phyloP scores from a whole-genome alignment of 2,888 invertebrate species.

The Micoletzkya japonica region DNA sequence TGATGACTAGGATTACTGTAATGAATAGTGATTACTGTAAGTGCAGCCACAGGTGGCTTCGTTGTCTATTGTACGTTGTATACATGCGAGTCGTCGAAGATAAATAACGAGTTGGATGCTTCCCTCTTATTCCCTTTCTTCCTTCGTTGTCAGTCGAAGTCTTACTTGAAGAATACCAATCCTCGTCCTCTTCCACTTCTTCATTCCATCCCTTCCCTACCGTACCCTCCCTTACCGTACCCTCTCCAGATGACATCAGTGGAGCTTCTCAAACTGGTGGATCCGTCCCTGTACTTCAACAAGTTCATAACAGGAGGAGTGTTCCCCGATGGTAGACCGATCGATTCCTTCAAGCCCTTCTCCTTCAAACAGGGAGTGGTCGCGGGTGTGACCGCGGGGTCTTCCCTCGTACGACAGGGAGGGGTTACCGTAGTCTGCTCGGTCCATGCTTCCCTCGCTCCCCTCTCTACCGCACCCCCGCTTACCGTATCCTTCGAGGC shows the following conservation, averaged over 20 bases:
- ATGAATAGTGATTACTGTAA: too few relatives aligned
- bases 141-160: too few relatives aligned
- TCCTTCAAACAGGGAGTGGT: slow-evolving; percentile 28
- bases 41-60: too few relatives aligned
- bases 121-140: too few relatives aligned
- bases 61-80: too few relatives aligned
- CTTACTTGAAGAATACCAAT: too few relatives aligned
- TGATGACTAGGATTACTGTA: too few relatives aligned
- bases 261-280: slow-evolving; percentile 27
- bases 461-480: slow-evolving; percentile 6
- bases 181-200: too few relatives aligned
- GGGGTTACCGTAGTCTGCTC: slow-evolving; percentile 26
- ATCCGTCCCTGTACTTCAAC: slow-evolving; percentile 26
- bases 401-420: slow-evolving; percentile 27
- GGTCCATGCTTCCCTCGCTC: slow-evolving; percentile 14
- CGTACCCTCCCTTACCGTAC: too few relatives aligned
- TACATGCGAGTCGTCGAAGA: too few relatives aligned
- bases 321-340: slow-evolving; percentile 26
- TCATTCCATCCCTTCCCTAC: too few relatives aligned
- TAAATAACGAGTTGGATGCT: too few relatives aligned
- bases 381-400: slow-evolving; percentile 14
- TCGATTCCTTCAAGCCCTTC: slow-evolving; percentile 26
- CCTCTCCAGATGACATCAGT: slow-evolving; percentile 23
- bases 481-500: slow-evolving; percentile 2
- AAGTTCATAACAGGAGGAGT: slow-evolving; percentile 26